These are phyloP conservation scores for Amphipoea lucens DNA, from an alignment of 2,888 invertebrate genomes.

Conservation along the genomic window DNA sequence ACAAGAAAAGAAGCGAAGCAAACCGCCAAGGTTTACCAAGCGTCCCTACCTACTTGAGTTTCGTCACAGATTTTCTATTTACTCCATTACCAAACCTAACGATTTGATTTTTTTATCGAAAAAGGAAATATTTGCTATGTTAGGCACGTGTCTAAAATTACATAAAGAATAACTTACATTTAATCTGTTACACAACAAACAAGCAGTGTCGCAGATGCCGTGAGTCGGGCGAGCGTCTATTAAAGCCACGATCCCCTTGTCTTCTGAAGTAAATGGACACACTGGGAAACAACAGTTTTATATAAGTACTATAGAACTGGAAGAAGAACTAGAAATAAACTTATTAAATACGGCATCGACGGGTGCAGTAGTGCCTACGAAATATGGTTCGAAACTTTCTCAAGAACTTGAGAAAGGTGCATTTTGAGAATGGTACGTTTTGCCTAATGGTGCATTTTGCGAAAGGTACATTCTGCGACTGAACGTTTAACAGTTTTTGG, in stretches of 20 bases:
- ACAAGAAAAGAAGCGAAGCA: too few relatives aligned
- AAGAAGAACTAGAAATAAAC: slow-evolving; percentile 10
- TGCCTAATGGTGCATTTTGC: too few relatives aligned
- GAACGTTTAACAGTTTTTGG: neutral
- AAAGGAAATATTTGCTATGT: neutral
- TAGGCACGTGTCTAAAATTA: neutral
- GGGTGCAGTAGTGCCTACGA: neutral
- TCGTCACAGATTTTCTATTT: neutral
- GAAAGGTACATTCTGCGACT: too few relatives aligned
- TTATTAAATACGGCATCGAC: slow-evolving; percentile 17
- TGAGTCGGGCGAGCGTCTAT: slow-evolving; percentile 83
- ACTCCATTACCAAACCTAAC: neutral
- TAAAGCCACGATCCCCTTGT: slow-evolving; percentile 78
- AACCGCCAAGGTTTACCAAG: neutral
- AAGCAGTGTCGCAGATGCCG: slow-evolving; percentile 83
- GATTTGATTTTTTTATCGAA: neutral
- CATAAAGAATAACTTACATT: slow-evolving; percentile 77
- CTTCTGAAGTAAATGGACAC: slow-evolving; percentile 79
- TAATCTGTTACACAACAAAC: slow-evolving; percentile 83
- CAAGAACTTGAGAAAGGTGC: too few relatives aligned
- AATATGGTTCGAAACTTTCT: neutral
- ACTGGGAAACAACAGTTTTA: slow-evolving; percentile 73
- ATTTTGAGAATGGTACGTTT: too few relatives aligned
- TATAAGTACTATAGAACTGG: slow-evolving; percentile 7
- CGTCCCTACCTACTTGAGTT: neutral